A percentile compares a stretch with the other conserved stretches of the same genome.
These are phyloP conservation scores for Nycticryphes semicollaris DNA, from an alignment of 2,113 vertebrate species.

Conservation along the genomic window DNA sequence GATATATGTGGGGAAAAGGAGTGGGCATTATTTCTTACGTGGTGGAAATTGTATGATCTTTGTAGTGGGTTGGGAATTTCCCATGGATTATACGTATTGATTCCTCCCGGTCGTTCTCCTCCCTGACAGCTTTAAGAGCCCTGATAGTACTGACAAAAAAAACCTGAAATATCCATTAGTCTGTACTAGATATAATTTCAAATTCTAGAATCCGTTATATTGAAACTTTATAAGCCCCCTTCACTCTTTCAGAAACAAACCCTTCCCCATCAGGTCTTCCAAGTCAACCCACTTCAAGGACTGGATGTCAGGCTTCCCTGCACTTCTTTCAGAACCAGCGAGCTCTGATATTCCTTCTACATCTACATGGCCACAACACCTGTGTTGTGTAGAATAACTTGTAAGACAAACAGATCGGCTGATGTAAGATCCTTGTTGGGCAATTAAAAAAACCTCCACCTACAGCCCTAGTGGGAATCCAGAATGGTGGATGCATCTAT, in stretches of 20 bases:
- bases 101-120: background rate
- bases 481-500: background rate
- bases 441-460: background rate
- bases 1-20: background rate
- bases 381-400: background rate
- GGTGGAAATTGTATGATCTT: background rate
- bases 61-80: background rate
- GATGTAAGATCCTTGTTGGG: background rate
- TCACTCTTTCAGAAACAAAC: background rate
- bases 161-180: background rate
- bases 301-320: background rate
- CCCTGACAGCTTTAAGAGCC: background rate
- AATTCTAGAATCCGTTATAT: background rate
- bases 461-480: background rate
- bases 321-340: background rate
- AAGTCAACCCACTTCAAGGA: background rate
- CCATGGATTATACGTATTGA: background rate
- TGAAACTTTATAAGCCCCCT: fast-evolving
- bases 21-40: fast-evolving
- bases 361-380: background rate
- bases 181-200: background rate
- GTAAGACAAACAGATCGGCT: background rate
- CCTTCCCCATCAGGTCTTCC: background rate
- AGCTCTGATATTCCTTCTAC: background rate
- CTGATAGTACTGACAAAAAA: background rate